Percentiles rank a stretch among this genome's conserved stretches.
Conservation (phyloP, 2,113 vertebrate species). For the Phainopepla nitens region DNA sequence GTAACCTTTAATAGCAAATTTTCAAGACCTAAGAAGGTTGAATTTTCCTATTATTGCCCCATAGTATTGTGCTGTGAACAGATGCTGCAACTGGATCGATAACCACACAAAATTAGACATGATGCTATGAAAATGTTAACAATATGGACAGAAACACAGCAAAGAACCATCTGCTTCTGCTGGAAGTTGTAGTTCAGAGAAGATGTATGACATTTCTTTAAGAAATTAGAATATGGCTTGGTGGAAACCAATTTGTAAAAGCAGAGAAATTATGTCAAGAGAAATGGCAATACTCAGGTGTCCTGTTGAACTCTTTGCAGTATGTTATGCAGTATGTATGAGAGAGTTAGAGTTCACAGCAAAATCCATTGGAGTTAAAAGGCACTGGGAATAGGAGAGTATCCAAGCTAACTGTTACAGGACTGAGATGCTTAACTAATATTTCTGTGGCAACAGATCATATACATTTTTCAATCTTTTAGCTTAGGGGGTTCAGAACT, state of each 20-base stretch:
- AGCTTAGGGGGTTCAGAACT: background rate
- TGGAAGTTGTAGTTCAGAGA: background rate
- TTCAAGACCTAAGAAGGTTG: accelerated
- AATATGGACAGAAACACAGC: background rate
- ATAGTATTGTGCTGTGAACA: background rate
- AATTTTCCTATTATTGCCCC: background rate
- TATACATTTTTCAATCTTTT: background rate
- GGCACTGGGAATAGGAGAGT: background rate
- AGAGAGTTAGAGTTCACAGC: background rate
- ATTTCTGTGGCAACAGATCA: background rate
- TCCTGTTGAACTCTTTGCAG: background rate
- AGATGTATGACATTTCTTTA: background rate
- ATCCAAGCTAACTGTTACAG: background rate
- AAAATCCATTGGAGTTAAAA: background rate
- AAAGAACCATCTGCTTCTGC: background rate
- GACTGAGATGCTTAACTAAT: background rate
- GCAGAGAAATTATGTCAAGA: background rate
- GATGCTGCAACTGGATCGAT: background rate
- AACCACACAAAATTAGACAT: background rate
- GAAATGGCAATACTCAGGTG: background rate
- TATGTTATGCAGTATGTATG: background rate
- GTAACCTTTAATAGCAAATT: background rate
- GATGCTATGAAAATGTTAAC: background rate
- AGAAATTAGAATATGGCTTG: background rate
- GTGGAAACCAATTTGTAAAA: background rate